phyloP scores from a whole-genome alignment of 1,140 invertebrate genomes.

The Neuroterus valhalla region DNA sequence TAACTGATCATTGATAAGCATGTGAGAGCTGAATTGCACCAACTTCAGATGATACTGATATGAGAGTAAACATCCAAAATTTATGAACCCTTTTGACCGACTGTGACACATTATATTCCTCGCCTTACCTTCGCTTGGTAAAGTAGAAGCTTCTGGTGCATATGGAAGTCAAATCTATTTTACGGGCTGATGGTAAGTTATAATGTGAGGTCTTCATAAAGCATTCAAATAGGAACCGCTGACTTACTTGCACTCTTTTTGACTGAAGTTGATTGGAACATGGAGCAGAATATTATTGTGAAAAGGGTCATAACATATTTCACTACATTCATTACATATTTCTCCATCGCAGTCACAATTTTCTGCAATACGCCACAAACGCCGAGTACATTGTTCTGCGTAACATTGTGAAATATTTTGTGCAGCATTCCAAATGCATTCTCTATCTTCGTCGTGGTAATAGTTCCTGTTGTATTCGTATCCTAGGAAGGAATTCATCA shows the following conservation, averaged over 20 bases:
- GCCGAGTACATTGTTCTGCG: not conserved
- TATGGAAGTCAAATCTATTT: no score
- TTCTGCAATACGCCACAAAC: slow-evolving; percentile 16
- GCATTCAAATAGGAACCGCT: no score
- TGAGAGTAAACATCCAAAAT: no score
- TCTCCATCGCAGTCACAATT: slow-evolving; percentile 12
- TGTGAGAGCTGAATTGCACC: no score
- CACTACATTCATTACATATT: not conserved
- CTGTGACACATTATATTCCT: no score
- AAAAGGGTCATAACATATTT: slow-evolving; percentile 18
- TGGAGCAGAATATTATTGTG: slow-evolving; percentile 13
- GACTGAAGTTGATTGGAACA: slow-evolving; percentile 10
- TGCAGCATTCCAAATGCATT: slow-evolving; percentile 8
- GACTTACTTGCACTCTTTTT: slow-evolving; percentile 19
- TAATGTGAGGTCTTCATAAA: no score
- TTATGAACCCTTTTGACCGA: no score
- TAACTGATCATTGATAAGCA: no score
- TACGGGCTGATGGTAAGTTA: no score
- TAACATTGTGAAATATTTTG: slow-evolving; percentile 11
- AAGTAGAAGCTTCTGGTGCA: no score
- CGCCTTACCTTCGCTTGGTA: no score
- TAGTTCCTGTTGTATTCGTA: not conserved
- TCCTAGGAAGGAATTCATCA: not conserved
- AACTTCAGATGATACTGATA: no score
- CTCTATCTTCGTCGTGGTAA: not conserved